Conservation (phyloP, 2,888 invertebrate genomes). For the Monoplex corrugatus region DNA sequence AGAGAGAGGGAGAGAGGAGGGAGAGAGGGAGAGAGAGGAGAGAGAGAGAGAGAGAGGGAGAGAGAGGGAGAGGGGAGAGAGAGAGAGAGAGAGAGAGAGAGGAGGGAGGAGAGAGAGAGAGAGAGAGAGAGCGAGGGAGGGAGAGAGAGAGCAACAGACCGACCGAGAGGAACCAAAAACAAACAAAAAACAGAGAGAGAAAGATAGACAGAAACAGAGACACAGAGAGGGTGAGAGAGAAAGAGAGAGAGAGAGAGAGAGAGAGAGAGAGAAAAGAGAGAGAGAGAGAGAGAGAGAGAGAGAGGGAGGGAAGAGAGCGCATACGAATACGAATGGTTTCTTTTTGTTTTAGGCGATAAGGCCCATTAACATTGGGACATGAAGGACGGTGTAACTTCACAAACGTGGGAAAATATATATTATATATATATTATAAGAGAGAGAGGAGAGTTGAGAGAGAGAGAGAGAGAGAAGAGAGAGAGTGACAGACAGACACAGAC, state of each 20-base stretch:
- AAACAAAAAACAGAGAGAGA: not conserved
- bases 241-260: not conserved
- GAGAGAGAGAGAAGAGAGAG: not conserved
- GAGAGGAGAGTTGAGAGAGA: not conserved
- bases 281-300: not conserved
- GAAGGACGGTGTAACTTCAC: too few species aligned
- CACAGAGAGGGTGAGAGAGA: not conserved
- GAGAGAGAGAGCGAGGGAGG: not conserved
- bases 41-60: not conserved
- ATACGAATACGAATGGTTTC: too few species aligned
- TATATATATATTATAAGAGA: too few species aligned
- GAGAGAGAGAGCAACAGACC: conserved; percentile 39
- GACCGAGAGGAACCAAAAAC: conserved; percentile 1
- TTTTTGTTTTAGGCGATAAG: too few species aligned
- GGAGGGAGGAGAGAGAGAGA: conserved; percentile 16
- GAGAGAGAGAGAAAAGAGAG: too few species aligned
- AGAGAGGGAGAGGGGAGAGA: conserved; percentile 5
- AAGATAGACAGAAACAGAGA: not conserved
- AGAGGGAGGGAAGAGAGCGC: not conserved
- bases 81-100: conserved; percentile 48
- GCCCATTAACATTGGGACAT: too few species aligned
- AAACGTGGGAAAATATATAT: too few species aligned
- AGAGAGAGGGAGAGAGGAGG: not conserved
- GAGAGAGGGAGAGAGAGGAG: not conserved
- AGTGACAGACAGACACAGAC: too few species aligned